Base-by-base conservation (phyloP, 2,797 vertebrate genomes). In the Danio jaintianensis region DNA sequence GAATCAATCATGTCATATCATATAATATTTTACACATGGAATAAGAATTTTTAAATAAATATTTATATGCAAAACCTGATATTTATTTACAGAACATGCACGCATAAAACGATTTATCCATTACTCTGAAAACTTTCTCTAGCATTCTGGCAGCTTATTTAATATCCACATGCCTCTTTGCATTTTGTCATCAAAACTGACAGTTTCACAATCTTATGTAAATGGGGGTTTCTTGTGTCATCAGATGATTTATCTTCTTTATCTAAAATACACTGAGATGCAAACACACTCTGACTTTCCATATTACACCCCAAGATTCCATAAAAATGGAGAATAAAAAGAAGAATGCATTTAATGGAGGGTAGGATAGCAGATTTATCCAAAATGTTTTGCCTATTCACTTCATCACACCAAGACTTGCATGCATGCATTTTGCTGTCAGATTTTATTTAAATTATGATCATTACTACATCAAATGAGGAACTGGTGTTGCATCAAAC, bases 401-500 rank as follows among this genome's bases (percentile, higher is more conserved):
- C 43, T 16, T 16, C 0, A 29, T 62, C 6, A 36, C 2, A 56
- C 13, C 36, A 36, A 52, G 16, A 16, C 50, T 13, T 22, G 11
- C 50, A 50, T 18, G 42, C 69, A 50, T 29, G 16, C 42, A 50
- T 8, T 20, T 77, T 16, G 22, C 11, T 16, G 16, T 43, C 67
- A 15, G n/a, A 10, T 59, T 69, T 69, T 59, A 68, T 50, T 68
- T 7, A 38, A 68, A 77, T 68, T 3, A 18, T 38, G 22, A 58
- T 56, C 18, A 58, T 47, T 58, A 48, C n/a, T 20, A 48, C 53
- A 42, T 38, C 53, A 68, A 59, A 53, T 36, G 13, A 77, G 7
- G 47, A 69, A 59, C 55, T 56, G 1, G 15, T 63, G 47, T 53
- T 36, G 11, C 18, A 53, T 52, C 15, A 43, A 38, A 48, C 43